Evolutionary conservation across 2,888 invertebrate genomes (phyloP).

Genomic region (Andrena flavipes): DNA sequence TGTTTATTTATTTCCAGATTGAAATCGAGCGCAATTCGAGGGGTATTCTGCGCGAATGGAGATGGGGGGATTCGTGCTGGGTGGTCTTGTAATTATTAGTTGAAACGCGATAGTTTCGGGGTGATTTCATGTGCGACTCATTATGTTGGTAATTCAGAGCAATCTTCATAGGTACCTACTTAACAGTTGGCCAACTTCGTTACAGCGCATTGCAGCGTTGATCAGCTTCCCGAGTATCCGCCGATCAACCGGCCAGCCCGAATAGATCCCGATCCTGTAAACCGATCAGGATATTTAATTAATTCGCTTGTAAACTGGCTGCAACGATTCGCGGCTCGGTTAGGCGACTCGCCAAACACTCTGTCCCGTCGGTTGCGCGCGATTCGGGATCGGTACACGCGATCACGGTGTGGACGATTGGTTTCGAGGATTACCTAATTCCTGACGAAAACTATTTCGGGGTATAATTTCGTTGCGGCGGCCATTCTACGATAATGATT

Average conservation of each 20-base stretch:
- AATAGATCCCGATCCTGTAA: neutral
- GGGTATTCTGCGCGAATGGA: too few relatives aligned
- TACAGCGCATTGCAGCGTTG: neutral
- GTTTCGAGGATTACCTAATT: slow-evolving; percentile 30
- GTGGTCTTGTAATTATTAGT: too few relatives aligned
- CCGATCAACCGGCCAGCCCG: neutral
- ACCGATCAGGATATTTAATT: slow-evolving; percentile 40
- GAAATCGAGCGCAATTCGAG: too few relatives aligned
- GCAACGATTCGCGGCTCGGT: slow-evolving; percentile 21
- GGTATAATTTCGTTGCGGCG: neutral
- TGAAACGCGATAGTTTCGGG: too few relatives aligned
- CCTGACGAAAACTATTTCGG: slow-evolving; percentile 16
- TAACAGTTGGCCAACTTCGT: neutral
- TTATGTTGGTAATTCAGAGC: too few relatives aligned
- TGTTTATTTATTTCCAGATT: too few relatives aligned
- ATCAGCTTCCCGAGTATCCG: neutral
- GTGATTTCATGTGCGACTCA: too few relatives aligned
- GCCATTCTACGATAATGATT: neutral
- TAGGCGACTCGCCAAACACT: slow-evolving; percentile 3
- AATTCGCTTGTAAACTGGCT: slow-evolving; percentile 37
- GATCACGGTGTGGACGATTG: slow-evolving; percentile 29
- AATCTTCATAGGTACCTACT: too few relatives aligned
- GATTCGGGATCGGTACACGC: slow-evolving; percentile 16
- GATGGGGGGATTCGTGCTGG: too few relatives aligned
- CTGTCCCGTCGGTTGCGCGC: neutral